These are phyloP conservation scores for Chascanopsetta lugubris DNA, from an alignment of 2,113 vertebrate species.

Conservation along the genomic window DNA sequence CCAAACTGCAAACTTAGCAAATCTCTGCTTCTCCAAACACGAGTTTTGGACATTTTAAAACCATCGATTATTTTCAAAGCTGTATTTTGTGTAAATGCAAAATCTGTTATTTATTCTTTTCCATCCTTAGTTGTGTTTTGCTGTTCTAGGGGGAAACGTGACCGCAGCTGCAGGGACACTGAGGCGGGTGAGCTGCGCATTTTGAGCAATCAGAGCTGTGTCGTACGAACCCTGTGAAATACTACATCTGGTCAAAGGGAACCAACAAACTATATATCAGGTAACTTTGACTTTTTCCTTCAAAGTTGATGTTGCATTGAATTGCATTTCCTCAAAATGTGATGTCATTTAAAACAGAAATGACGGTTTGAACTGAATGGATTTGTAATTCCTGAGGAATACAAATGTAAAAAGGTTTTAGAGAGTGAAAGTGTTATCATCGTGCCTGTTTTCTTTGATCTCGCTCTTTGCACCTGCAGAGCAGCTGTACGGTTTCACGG, in stretches of 20 bases:
- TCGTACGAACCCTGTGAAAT: conserved; percentile 53
- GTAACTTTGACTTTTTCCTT: no score
- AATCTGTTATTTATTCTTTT: neutral
- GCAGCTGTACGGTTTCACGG: neutral
- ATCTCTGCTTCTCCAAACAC: no score
- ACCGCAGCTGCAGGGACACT: conserved; percentile 8
- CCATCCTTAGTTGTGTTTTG: neutral
- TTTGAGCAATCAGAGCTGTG: conserved; percentile 26
- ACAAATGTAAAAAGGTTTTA: neutral
- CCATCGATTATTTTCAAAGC: no score
- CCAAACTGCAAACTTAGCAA: no score
- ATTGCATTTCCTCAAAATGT: neutral
- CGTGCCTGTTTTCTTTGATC: no score
- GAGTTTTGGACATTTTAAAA: no score
- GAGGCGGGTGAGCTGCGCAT: conserved; percentile 14
- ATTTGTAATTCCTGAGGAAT: neutral
- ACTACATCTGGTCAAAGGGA: conserved; percentile 47
- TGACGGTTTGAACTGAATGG: neutral
- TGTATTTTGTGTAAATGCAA: no score
- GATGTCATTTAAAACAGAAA: neutral
- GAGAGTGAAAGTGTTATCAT: neutral
- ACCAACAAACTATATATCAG: neutral
- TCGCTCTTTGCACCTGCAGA: neutral
- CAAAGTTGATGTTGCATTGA: neutral
- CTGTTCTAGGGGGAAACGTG: neutral